phyloP scores from a whole-genome alignment of 1,140 invertebrate species.

The Dinothrombium tinctorium region DNA sequence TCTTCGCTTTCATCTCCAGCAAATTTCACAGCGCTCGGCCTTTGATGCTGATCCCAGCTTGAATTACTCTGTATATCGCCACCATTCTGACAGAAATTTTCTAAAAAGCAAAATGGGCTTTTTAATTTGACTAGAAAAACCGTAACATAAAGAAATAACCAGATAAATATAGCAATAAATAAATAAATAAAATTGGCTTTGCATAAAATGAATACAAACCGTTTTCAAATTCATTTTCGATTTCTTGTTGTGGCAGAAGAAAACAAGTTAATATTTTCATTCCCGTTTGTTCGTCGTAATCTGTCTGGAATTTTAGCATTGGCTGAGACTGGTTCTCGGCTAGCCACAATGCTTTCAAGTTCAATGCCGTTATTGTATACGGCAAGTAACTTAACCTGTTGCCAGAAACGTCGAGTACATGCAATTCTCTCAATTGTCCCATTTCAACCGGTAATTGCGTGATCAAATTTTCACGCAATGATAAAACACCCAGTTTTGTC shows the following conservation, averaged over 20 bases:
- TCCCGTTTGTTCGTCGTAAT: slow-evolving; percentile 29
- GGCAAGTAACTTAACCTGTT: slow-evolving; percentile 87
- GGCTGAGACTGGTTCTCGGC: slow-evolving; percentile 95
- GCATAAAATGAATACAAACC: no score
- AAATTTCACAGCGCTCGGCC: slow-evolving; percentile 45
- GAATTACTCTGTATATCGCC: no score
- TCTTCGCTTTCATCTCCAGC: slow-evolving; percentile 30
- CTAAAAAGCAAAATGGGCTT: no score
- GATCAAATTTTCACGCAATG: slow-evolving; percentile 81
- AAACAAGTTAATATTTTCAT: slow-evolving; percentile 81
- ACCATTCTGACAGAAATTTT: no score
- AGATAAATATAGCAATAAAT: no score
- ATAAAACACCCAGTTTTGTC: slow-evolving; percentile 68
- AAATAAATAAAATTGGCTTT: no score
- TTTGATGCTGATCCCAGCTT: slow-evolving; percentile 14
- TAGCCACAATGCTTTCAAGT: slow-evolving; percentile 93
- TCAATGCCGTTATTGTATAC: slow-evolving; percentile 79
- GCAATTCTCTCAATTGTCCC: slow-evolving; percentile 70
- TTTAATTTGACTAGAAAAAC: no score
- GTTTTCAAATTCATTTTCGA: no score
- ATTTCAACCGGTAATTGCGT: slow-evolving; percentile 71
- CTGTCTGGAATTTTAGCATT: slow-evolving; percentile 90
- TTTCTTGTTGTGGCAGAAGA: slow-evolving; percentile 76
- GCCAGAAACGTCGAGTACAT: slow-evolving; percentile 90
- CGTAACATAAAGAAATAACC: no score